Evolutionary conservation across 2,888 invertebrate genomes (phyloP).

Genomic region (Masnerella sp.): DNA sequence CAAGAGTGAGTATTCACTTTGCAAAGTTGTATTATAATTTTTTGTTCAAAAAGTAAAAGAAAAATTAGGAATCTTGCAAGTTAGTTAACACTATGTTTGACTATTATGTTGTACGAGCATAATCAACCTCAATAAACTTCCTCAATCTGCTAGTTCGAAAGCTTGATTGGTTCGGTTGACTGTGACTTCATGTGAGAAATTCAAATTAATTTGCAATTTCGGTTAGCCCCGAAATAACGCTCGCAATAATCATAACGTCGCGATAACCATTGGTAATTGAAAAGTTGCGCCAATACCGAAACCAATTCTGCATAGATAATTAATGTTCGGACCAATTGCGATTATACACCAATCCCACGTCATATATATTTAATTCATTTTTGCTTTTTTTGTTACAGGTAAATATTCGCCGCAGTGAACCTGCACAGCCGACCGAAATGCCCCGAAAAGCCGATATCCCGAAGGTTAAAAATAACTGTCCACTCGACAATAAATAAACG

Average conservation of each 20-base stretch:
- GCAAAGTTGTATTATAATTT: no score
- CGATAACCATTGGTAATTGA: conserved; percentile 7
- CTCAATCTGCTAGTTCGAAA: conserved; percentile 32
- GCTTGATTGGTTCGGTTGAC: conserved; percentile 33
- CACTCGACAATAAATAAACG: conserved; percentile 7
- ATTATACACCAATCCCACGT: neutral
- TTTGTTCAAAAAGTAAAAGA: conserved; percentile 16
- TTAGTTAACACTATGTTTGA: conserved; percentile 17
- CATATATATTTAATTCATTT: neutral
- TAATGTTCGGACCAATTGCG: neutral
- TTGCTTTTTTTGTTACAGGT: conserved; percentile 28
- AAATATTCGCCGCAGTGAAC: conserved; percentile 9
- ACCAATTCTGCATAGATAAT: conserved; percentile 1
- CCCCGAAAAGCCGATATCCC: conserved; percentile 1
- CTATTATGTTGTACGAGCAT: conserved; percentile 25
- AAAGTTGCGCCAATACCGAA: conserved; percentile 18
- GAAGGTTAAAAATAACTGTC: conserved; percentile 4
- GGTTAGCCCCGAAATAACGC: conserved; percentile 32
- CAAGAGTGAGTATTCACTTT: no score
- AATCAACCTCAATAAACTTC: conserved; percentile 40
- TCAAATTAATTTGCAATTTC: conserved; percentile 44
- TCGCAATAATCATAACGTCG: conserved; percentile 23
- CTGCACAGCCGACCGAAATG: neutral
- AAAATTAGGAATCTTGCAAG: neutral
- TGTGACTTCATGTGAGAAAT: conserved; percentile 49